phyloP scores from a whole-genome alignment of 2,888 invertebrate genomes.

The Eustalomyia histrio region DNA sequence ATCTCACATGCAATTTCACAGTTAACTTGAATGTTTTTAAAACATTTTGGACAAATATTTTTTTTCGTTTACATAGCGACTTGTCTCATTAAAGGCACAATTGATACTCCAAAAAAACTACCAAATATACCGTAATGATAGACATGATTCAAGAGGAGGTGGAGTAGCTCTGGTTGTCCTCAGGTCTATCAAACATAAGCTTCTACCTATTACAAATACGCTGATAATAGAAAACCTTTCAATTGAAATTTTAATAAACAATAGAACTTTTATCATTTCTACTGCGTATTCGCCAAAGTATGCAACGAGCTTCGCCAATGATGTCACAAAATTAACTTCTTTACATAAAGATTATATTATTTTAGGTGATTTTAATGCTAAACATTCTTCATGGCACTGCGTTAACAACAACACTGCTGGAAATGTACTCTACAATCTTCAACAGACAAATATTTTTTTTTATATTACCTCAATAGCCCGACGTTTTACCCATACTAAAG shows the following conservation, averaged over 20 bases:
- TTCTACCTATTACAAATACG: background rate
- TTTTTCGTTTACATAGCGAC: too few relatives aligned
- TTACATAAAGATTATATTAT: background rate
- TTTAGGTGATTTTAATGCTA: too few relatives aligned
- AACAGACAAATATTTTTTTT: too few relatives aligned
- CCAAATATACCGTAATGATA: constrained; percentile 8
- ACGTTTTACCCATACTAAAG: background rate
- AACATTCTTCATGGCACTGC: too few relatives aligned
- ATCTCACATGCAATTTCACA: too few relatives aligned
- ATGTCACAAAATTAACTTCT: background rate
- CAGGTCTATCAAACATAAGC: background rate
- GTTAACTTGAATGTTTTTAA: too few relatives aligned
- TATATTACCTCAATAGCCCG: background rate
- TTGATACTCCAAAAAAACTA: too few relatives aligned
- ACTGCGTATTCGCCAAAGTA: background rate
- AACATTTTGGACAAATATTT: too few relatives aligned
- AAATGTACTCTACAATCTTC: too few relatives aligned
- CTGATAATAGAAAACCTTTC: background rate
- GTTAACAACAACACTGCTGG: too few relatives aligned
- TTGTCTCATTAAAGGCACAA: too few relatives aligned
- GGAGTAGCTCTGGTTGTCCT: constrained; percentile 4
- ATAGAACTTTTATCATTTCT: background rate
- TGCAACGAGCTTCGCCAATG: background rate
- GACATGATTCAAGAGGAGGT: too few relatives aligned
- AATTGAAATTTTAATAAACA: background rate